These are phyloP conservation scores for Amblyjoppa fuscipennis DNA, from an alignment of 2,888 invertebrate genomes.

Conservation along the genomic window DNA sequence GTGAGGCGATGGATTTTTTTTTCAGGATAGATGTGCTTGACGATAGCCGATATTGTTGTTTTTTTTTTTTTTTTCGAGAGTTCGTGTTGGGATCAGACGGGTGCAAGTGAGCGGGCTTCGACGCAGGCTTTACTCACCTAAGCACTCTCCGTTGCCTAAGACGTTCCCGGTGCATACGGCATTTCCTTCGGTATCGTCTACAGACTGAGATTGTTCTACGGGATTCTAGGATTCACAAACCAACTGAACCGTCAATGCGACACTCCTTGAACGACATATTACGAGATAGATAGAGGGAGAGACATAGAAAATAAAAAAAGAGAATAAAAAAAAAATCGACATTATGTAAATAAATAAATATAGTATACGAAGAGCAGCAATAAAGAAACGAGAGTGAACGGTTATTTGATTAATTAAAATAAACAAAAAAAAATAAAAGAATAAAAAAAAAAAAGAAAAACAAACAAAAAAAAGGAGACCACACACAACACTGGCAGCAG, in stretches of 20 bases:
- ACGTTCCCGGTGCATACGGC: slow-evolving; percentile 79
- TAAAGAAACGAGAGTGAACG: slow-evolving; percentile 47
- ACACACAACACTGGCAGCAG: slow-evolving; percentile 75
- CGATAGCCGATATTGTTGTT: slow-evolving; percentile 29
- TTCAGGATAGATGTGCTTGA: slow-evolving; percentile 30
- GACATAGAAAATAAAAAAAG: slow-evolving; percentile 49
- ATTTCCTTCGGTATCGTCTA: slow-evolving; percentile 83
- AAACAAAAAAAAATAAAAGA: slow-evolving; percentile 5
- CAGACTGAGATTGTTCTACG: slow-evolving; percentile 83
- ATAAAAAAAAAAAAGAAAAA: slow-evolving; percentile 73
- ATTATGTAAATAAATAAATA: slow-evolving; percentile 35
- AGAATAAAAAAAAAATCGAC: slow-evolving; percentile 28
- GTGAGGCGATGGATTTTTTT: slow-evolving; percentile 26
- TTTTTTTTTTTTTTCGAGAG: neutral
- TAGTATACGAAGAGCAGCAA: slow-evolving; percentile 35
- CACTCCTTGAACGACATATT: slow-evolving; percentile 79
- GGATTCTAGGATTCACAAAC: slow-evolving; percentile 83
- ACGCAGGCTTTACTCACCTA: slow-evolving; percentile 83
- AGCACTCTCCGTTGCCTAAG: slow-evolving; percentile 83
- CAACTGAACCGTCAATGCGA: slow-evolving; percentile 82
- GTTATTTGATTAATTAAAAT: slow-evolving; percentile 44
- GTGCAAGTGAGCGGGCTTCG: slow-evolving; percentile 61
- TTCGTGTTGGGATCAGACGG: slow-evolving; percentile 46
- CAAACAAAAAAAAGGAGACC: slow-evolving; percentile 72
- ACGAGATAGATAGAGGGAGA: slow-evolving; percentile 50